These are phyloP conservation scores for Piliocolobus tephrosceles DNA, from an alignment of 2,113 vertebrate genomes.

Conservation along the genomic window DNA sequence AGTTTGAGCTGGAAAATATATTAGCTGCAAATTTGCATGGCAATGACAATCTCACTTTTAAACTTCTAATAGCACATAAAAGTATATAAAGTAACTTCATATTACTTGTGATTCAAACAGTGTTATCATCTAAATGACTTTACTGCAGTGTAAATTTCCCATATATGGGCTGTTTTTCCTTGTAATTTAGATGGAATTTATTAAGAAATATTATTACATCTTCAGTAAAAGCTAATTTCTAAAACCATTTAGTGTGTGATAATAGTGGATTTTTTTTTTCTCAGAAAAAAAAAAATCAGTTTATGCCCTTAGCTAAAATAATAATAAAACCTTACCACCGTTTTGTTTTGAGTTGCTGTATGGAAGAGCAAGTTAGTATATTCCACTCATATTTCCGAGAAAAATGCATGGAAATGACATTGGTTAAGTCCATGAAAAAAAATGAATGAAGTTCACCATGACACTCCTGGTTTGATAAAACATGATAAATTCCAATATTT, in stretches of 20 bases:
- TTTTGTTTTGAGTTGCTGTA: background rate
- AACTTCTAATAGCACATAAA: background rate
- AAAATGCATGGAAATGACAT: background rate
- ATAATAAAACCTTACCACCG: background rate
- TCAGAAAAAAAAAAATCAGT: background rate
- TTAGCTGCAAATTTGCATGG: background rate
- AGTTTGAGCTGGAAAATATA: background rate
- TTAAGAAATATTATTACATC: background rate
- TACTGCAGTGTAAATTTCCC: background rate
- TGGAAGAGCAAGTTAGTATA: background rate
- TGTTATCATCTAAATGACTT: background rate
- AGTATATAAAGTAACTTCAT: background rate
- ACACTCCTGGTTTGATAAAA: background rate
- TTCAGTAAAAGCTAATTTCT: background rate
- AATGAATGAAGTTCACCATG: background rate
- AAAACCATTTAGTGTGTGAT: background rate
- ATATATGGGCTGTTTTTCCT: background rate
- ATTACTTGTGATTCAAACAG: background rate
- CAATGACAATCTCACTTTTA: background rate
- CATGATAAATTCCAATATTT: background rate
- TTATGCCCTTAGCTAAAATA: background rate
- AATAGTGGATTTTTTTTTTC: background rate
- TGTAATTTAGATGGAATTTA: background rate
- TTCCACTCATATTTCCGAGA: background rate
- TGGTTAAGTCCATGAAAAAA: background rate